Base-by-base conservation (phyloP, 1,140 invertebrate species). In the Harpegnathos saltator region DNA sequence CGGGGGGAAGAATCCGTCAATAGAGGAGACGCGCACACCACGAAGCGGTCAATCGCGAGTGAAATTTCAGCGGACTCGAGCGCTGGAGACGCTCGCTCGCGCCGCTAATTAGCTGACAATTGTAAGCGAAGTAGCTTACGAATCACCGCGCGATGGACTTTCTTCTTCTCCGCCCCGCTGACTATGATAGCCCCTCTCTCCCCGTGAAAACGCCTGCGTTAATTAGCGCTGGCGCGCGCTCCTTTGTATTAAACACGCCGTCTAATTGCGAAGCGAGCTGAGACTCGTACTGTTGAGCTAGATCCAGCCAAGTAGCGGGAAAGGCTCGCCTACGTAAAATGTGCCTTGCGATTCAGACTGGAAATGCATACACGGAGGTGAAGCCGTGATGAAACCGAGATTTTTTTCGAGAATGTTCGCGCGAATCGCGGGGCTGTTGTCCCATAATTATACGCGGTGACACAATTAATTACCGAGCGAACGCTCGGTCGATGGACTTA, bases 301-400 rank as follows among this genome's bases (percentile, higher is more conserved):
- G 86, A 91, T 91, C 84, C 62, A 44, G 66, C 17, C 62, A 72
- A 26, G 59, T 26, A 73, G 38, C 62, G 63, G 75, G 75, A 80
- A 80, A 83, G 78, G 50, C 58, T 78, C 56, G 77, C 19, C 59
- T 52, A 75, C 61, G 78, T 58, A 88, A 84, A 82, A 83, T 33
- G 73, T 26, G 75, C 75, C 44, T 33, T 58, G 86, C 82, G 84
- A 91, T 90, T 91, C 78, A 91, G 90, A 91, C 69, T 91, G 89
- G 90, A 91, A 91, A 91, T 86, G 83, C 84, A 74, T 85, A 86
- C 83, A 88, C n/a, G n/a, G n/a, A n/a, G n/a, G n/a, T n/a, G 88
- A 88, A 73, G 71, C 33, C 84, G n/a, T 72, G 85, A 90, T 86
- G 89, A 90, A 91, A 90, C 84, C 26, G 90, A 91, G 90, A 91